Conservation (phyloP, 2,113 vertebrate genomes). For the Alethe diademata region DNA sequence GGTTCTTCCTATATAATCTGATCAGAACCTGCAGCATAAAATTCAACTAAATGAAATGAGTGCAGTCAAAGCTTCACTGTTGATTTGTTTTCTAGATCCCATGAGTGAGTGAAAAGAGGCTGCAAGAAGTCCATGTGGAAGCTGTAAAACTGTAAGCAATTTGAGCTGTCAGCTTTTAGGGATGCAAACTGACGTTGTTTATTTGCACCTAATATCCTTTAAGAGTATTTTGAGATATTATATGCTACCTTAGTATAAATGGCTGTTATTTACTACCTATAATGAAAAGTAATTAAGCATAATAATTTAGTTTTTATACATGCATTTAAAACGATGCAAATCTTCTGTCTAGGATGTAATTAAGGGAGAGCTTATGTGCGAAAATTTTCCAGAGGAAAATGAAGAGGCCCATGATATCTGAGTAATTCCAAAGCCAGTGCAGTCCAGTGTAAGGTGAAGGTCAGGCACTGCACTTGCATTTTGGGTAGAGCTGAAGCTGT, state of each 20-base stretch:
- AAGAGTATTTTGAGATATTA: neutral
- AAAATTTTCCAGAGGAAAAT: neutral
- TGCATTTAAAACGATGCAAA: neutral
- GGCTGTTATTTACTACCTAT: neutral
- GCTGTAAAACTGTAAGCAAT: neutral
- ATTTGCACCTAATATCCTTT: neutral
- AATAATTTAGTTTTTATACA: neutral
- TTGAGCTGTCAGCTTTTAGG: neutral
- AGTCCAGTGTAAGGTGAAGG: fast-evolving
- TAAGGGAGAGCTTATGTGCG: neutral
- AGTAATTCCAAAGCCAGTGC: neutral
- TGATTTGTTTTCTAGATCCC: neutral
- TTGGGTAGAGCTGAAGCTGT: neutral
- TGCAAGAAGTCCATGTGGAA: neutral
- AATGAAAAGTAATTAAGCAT: neutral
- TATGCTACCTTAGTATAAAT: neutral
- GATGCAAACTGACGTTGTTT: neutral
- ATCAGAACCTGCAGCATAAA: neutral
- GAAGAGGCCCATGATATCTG: fast-evolving
- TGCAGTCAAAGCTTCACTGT: neutral
- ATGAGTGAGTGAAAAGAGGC: neutral
- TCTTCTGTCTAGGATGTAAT: neutral
- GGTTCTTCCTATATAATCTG: neutral
- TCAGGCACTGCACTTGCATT: neutral
- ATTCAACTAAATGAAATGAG: neutral